Evolutionary conservation across 2,797 vertebrate genomes (phyloP), one percentile per base, ranked within the genome.

Genomic region (Pagetopsis macropterus): DNA sequence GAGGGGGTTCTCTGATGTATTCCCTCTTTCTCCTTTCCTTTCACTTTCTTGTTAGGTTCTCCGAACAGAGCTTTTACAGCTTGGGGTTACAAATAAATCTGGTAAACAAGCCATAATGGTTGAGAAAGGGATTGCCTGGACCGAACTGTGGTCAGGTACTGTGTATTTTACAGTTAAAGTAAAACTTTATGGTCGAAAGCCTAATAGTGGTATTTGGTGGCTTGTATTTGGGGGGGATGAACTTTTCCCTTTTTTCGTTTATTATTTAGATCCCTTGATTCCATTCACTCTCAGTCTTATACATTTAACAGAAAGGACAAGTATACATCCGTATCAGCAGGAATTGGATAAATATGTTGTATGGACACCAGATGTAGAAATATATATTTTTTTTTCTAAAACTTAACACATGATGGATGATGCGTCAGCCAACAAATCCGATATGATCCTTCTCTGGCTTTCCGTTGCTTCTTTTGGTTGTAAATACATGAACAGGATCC

Each of bases 161-260:
- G 70, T 88, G 65, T 87, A 79, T 88, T 87, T 87, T 88, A 71
- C 44, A 79, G 67, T 59, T 75, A 54, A 40, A 41, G 10, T 65
- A 51, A 85, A 80, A 44, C 76, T 75, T 54, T 63, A 41, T 64
- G 61, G 67, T 48, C 58, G 21, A 72, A 2, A 60, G 68, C 10
- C 61, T 75, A 57, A 87, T 82, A 71, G 72, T 71, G 49, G 74
- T 78, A 31, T 66, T 55, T 68, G 27, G 27, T 66, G 66, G 58
- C 75, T 73, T 70, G 56, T 16, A 40, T 68, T 49, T 19, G 27
- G 37, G 16, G 71, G 71, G 52, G 17, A 70, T 57, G 1, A 74
- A 7, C 14, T 48, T 65, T 84, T 44, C 56, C 27, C 40, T 17
- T n/a, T 71, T 83, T 49, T 10, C 17, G 14, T 45, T 21, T 21